These are phyloP conservation scores for Euphysa ruthae DNA, from an alignment of 30 jellyfish, hydroid and myxozoan species.

Conservation along the genomic window DNA sequence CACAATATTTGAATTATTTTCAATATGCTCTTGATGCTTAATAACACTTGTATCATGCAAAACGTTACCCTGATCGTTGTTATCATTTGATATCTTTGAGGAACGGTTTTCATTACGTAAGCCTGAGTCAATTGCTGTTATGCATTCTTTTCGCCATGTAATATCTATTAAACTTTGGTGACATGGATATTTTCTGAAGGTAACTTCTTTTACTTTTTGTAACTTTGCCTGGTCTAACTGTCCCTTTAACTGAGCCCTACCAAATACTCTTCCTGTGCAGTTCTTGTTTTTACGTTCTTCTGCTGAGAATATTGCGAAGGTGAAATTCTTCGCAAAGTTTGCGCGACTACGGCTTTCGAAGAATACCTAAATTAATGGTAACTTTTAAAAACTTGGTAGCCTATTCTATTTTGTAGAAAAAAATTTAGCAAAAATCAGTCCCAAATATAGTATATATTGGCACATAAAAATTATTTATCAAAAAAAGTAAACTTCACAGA, in stretches of 20 bases:
- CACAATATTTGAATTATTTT: too few species aligned
- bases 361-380: too few species aligned
- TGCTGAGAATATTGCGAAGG: slow-evolving; percentile 59
- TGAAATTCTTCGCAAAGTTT: slow-evolving; percentile 86
- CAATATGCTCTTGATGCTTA: too few species aligned
- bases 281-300: slow-evolving; percentile 86
- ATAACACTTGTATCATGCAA: too few species aligned
- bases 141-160: slow-evolving; percentile 90
- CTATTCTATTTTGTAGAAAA: too few species aligned
- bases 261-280: slow-evolving; percentile 94
- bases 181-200: slow-evolving; percentile 89
- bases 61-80: too few species aligned
- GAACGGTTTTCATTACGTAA: slow-evolving; percentile 79
- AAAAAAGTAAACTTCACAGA: too few species aligned
- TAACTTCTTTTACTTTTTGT: slow-evolving; percentile 69
- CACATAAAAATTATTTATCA: too few species aligned
- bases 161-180: slow-evolving; percentile 65
- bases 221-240: slow-evolving; percentile 73
- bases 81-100: too few species aligned
- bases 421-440: too few species aligned
- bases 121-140: slow-evolving; percentile 94
- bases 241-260: slow-evolving; percentile 76
- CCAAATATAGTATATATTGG: too few species aligned
- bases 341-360: slow-evolving; percentile 90
- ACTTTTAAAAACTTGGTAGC: too few species aligned